Base-by-base conservation (phyloP, 2,113 vertebrate species). In the Perca schrenkii region DNA sequence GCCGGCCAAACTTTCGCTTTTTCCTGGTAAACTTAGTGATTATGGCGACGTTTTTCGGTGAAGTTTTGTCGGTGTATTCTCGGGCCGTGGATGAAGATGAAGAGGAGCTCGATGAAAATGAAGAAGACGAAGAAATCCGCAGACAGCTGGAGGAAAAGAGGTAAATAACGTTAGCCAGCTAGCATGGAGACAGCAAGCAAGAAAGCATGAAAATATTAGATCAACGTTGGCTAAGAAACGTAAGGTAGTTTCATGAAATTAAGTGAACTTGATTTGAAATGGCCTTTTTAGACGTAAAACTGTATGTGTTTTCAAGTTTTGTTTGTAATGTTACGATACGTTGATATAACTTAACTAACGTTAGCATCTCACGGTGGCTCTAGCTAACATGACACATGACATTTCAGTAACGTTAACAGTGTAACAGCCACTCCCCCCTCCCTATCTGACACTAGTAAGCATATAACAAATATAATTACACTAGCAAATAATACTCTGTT, bases 21-120 rank as follows among this genome's bases (percentile, higher is more conserved):
- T 70, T 7, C 7, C n/a, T 28, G 0, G 4, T 3, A 31, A 46
- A 60, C 6, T 5, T 6, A 1, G 34, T 1, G 6, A 54, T 15
- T 1, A 96, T 96, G 95, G 95, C 95, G 1, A 96, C 95, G 10
- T 96, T 96, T 89, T 96, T 96, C 34, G 95, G 95, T 0, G 95
- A 96, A 19, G 94, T 96, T 36, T 46, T 95, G 71, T 95, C 95
- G 0, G 93, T 93, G 8, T 95, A 87, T 31, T 96, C 95, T 12
- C 91, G 95, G 64, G 95, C 95, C 4, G 94, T 96, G 52, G 95
- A 96, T 0, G 95, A 96, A 22, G 95, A 95, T 0, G 94, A 95
- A 0, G 94, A 95, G 2, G 93, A 94, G 1, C 14, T 85, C 1
- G 92, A 92, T 0, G 93, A 92, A 77, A 87, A 94, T 43, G 95